These are phyloP conservation scores for Drosophila peninsularis DNA, from an alignment of 2,888 invertebrate genomes.

Conservation along the genomic window DNA sequence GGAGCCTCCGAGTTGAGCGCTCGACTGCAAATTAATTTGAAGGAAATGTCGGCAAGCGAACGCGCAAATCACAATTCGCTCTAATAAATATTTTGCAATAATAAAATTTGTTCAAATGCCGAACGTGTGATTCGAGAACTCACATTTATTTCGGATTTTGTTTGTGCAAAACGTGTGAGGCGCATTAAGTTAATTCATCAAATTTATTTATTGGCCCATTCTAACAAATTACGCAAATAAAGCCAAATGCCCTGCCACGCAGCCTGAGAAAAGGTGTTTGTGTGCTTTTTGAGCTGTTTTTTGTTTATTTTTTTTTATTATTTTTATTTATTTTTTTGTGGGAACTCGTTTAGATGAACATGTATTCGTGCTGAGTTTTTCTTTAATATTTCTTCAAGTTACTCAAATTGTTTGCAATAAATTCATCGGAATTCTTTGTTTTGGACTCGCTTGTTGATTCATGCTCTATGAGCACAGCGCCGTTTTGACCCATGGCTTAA, in stretches of 20 bases:
- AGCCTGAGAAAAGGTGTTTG: slow-evolving; percentile 21
- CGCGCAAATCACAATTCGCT: slow-evolving; percentile 24
- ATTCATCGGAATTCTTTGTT: neutral
- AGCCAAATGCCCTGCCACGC: slow-evolving; percentile 18
- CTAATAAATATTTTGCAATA: slow-evolving; percentile 24
- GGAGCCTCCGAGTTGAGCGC: slow-evolving; percentile 1
- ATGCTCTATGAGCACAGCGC: slow-evolving; percentile 16
- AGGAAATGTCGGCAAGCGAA: slow-evolving; percentile 59
- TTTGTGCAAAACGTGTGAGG: slow-evolving; percentile 36
- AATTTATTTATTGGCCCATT: slow-evolving; percentile 43
- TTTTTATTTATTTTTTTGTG: slow-evolving; percentile 5
- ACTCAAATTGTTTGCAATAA: slow-evolving; percentile 13
- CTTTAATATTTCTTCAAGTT: slow-evolving; percentile 14
- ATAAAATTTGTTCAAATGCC: slow-evolving; percentile 25
- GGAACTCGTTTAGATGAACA: slow-evolving; percentile 31
- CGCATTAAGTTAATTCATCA: slow-evolving; percentile 41
- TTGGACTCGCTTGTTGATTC: slow-evolving; percentile 3
- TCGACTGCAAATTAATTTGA: slow-evolving; percentile 53
- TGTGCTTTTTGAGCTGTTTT: slow-evolving; percentile 9
- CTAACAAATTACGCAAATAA: slow-evolving; percentile 48
- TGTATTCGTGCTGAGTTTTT: slow-evolving; percentile 9
- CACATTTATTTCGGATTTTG: slow-evolving; percentile 14
- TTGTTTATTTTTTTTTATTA: neutral
- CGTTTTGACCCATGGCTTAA: slow-evolving; percentile 25
- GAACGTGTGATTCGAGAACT: slow-evolving; percentile 14